phyloP scores from a whole-genome alignment of 2,888 invertebrate genomes.

The Disparrhopalites patrizii region DNA sequence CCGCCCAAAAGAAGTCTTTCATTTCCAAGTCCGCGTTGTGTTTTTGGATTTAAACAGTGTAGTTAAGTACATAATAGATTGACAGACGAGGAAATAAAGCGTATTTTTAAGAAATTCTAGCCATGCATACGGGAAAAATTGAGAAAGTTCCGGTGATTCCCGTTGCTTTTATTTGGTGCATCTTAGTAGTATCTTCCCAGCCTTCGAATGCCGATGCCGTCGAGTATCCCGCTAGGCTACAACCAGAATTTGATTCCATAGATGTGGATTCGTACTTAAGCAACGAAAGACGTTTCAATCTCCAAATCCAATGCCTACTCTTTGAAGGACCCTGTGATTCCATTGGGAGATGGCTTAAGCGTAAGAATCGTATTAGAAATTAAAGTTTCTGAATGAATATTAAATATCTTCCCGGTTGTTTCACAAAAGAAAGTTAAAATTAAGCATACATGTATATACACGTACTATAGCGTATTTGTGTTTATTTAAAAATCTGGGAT shows the following conservation, averaged over 20 bases:
- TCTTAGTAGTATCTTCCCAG: neutral
- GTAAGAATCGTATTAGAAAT: conserved; percentile 10
- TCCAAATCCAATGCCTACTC: conserved; percentile 32
- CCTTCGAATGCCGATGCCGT: neutral
- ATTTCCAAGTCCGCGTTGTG: too few relatives aligned
- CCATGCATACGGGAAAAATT: neutral
- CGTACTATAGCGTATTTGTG: too few relatives aligned
- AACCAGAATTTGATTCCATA: conserved; percentile 25
- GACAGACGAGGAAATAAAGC: too few relatives aligned
- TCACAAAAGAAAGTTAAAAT: neutral
- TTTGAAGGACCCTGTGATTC: conserved; percentile 33
- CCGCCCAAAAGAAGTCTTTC: too few relatives aligned
- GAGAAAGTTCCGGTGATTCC: neutral
- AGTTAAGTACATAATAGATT: too few relatives aligned
- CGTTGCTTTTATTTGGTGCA: neutral
- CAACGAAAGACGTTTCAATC: conserved; percentile 28
- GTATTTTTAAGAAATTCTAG: too few relatives aligned
- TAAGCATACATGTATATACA: neutral
- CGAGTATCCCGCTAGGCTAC: conserved; percentile 9
- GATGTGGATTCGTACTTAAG: conserved; percentile 24
- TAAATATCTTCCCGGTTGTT: neutral
- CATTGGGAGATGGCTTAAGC: conserved; percentile 20
- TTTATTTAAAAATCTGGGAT: neutral
- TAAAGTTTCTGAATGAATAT: neutral
- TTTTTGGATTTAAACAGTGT: too few relatives aligned